phyloP scores from a whole-genome alignment of 2,797 vertebrate species.

The Natrix natrix region DNA sequence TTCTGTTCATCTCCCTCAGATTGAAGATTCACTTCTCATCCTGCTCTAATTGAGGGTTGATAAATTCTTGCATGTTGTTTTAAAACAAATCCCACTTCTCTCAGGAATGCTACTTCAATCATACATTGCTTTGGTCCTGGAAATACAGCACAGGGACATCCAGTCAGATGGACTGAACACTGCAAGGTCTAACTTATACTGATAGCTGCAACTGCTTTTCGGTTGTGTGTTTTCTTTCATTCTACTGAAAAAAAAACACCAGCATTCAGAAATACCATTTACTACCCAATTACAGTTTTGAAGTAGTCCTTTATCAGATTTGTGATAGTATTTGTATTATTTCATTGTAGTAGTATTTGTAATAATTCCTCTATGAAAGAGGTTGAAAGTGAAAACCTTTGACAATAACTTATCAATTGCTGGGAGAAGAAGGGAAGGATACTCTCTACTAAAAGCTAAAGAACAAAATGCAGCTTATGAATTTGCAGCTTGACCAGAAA shows the following conservation, averaged over 20 bases:
- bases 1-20: neutral
- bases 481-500: conserved; percentile 14
- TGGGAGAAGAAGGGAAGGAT: conserved; percentile 31
- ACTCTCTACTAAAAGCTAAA: neutral
- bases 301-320: neutral
- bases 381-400: neutral
- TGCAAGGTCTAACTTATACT: neutral
- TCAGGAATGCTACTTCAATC: conserved; percentile 41
- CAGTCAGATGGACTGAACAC: neutral
- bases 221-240: conserved; percentile 33
- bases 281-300: neutral
- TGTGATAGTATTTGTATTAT: neutral
- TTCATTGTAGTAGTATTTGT: neutral
- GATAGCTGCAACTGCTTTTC: conserved; percentile 59
- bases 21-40: neutral
- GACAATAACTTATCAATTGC: neutral
- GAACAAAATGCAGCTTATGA: conserved; percentile 22
- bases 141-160: conserved; percentile 40
- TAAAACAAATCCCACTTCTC: conserved; percentile 17
- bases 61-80: conserved; percentile 15
- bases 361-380: neutral
- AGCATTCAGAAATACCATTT: neutral
- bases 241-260: neutral
- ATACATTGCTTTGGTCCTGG: conserved; percentile 49
- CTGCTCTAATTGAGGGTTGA: neutral